Conservation (phyloP, 2,113 vertebrate genomes). For the Nycticorax nycticorax region DNA sequence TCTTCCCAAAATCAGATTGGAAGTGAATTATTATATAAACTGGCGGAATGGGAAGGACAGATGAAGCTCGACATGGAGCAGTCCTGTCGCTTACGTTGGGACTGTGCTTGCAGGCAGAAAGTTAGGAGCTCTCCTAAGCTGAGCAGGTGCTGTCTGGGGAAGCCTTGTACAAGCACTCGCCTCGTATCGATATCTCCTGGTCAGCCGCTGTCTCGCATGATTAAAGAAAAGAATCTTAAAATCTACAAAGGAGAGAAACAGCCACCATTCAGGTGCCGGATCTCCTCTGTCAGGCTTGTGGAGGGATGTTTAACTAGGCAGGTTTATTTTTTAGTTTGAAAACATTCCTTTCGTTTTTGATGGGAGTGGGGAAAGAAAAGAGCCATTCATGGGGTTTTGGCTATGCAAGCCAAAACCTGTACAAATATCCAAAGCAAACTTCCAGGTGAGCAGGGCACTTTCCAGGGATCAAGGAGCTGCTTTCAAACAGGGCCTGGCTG, state of each 20-base stretch:
- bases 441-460: neutral
- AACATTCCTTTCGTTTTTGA: neutral
- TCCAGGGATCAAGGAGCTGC: neutral
- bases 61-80: neutral
- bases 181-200: accelerated
- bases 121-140: neutral
- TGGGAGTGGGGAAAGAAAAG: neutral
- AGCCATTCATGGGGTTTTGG: accelerated
- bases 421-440: neutral
- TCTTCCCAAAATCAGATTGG: neutral
- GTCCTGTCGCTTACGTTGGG: neutral
- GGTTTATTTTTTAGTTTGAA: neutral
- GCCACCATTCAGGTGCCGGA: neutral
- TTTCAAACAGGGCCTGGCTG: neutral
- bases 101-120: neutral
- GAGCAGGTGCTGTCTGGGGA: neutral
- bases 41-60: neutral
- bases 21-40: neutral
- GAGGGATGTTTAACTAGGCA: neutral
- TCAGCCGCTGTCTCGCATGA: no score
- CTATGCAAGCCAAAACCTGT: neutral
- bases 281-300: neutral
- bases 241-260: neutral
- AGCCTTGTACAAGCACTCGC: neutral
- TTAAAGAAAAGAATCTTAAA: neutral